Percentiles rank a stretch among this genome's conserved stretches.
phyloP scores from a whole-genome alignment of 2,888 invertebrate species.

The Timandra comae region DNA sequence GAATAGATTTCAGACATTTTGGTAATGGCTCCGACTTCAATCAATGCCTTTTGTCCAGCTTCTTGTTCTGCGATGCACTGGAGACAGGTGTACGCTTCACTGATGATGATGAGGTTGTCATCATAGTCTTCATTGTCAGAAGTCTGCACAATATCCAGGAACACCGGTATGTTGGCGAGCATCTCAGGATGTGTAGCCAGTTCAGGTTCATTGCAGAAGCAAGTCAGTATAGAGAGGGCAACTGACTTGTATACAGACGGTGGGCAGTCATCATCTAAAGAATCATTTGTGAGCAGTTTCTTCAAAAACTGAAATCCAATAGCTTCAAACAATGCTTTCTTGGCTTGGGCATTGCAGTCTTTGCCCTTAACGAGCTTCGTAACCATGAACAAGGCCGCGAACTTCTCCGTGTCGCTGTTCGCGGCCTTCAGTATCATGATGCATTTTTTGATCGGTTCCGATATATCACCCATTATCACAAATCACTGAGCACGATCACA shows the following conservation, averaged over 20 bases:
- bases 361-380: conserved; percentile 91
- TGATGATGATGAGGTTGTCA: conserved; percentile 90
- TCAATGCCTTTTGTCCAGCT: conserved; percentile 86
- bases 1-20: conserved; percentile 92
- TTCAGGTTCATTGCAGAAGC: conserved; percentile 89
- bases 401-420: conserved; percentile 91
- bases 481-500: conserved; percentile 55
- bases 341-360: conserved; percentile 86
- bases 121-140: conserved; percentile 91
- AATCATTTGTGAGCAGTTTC: conserved; percentile 84
- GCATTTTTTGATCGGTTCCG: conserved; percentile 91
- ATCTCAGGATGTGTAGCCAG: conserved; percentile 89
- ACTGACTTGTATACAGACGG: conserved; percentile 94
- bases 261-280: conserved; percentile 91
- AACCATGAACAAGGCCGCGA: conserved; percentile 93
- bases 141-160: conserved; percentile 89
- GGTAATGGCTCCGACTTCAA: conserved; percentile 85
- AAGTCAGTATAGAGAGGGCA: conserved; percentile 90
- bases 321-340: conserved; percentile 89
- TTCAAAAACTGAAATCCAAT: conserved; percentile 92
- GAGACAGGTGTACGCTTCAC: conserved; percentile 89
- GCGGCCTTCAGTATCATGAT: conserved; percentile 86
- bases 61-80: conserved; percentile 87
- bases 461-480: conserved; percentile 77
- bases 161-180: conserved; percentile 87